Base-by-base conservation (phyloP, 2,888 invertebrate genomes). In the Buathra laborator region DNA sequence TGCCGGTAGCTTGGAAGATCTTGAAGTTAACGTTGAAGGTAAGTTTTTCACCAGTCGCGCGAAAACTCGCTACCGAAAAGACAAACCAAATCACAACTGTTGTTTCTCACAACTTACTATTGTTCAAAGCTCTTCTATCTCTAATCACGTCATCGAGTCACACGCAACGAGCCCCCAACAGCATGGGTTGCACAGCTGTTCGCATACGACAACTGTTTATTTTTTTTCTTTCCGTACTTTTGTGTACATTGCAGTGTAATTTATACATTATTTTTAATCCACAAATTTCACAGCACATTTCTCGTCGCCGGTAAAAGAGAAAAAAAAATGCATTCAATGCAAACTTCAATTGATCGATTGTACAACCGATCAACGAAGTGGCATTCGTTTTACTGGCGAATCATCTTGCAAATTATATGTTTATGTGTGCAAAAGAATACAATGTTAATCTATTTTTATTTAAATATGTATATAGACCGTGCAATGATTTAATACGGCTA, bases 21-120 rank as follows among this genome's bases (percentile, higher is more conserved):
- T 98, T 91, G 98, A 98, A 95, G 98, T 99, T 93, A 98, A 98
- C 95, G 98, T 99, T 94, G 98, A 99, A 97, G 98, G 98, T 98
- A 95, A 95, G 95, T 92, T 56, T 59, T 5, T 59, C 14, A 16
- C 10, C 32, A 24, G 32, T 6, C 4, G 10, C 44, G 14, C 19
- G n/a, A 78, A 83, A 78, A 72, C 6, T 37, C 37, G 37, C 37
- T 5, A 1, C 37, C 37, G 37, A 9, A 5, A 44, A 80, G 51
- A 75, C 24, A 19, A 48, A 53, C 19, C n/a, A 43, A 10, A 53
- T 67, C 67, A 48, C 37, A 43, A 64, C 7, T 19, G 14, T 48
- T 51, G 46, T 59, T 29, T 75, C 75, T 56, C 62, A 24, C 67
- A 19, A 67, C 24, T 76, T 66, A 29, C 53, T 37, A 37, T 43